Conservation (phyloP, 2,113 vertebrate genomes). For the Chloebia gouldiae region DNA sequence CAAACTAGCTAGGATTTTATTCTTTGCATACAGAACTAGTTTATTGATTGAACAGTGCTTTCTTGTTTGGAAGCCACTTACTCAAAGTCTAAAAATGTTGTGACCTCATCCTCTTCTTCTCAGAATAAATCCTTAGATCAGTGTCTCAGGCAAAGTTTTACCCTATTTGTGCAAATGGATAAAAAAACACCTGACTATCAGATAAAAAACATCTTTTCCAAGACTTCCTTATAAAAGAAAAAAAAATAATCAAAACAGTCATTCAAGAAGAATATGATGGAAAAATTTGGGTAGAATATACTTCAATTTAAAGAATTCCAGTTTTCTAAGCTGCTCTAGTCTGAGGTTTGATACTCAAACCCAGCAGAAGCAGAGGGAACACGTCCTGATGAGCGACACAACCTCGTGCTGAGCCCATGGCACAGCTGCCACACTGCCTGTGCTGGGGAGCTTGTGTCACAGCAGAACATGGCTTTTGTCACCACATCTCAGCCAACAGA, state of each 20-base stretch:
- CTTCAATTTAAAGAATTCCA: background rate
- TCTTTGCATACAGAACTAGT: conserved; percentile 14
- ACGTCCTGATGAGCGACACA: background rate
- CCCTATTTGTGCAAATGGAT: background rate
- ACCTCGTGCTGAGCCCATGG: background rate
- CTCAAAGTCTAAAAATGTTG: conserved; percentile 25
- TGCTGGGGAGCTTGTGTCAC: accelerated
- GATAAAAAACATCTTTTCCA: background rate
- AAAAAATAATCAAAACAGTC: background rate
- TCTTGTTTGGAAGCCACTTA: conserved; percentile 21
- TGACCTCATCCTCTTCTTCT: conserved; percentile 9
- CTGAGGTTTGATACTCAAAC: background rate
- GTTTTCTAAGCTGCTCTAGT: background rate
- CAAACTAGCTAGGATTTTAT: background rate
- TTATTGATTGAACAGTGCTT: conserved; percentile 35
- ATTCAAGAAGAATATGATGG: background rate
- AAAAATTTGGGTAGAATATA: background rate
- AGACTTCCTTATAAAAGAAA: background rate
- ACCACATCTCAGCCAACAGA: background rate
- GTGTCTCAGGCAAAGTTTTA: background rate
- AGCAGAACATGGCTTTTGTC: background rate
- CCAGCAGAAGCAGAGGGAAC: background rate
- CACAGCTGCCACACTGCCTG: background rate
- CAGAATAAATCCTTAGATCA: background rate
- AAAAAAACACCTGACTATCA: background rate